These are phyloP conservation scores for Graptemys geographica DNA, from an alignment of 2,797 vertebrate genomes.

Conservation along the genomic window DNA sequence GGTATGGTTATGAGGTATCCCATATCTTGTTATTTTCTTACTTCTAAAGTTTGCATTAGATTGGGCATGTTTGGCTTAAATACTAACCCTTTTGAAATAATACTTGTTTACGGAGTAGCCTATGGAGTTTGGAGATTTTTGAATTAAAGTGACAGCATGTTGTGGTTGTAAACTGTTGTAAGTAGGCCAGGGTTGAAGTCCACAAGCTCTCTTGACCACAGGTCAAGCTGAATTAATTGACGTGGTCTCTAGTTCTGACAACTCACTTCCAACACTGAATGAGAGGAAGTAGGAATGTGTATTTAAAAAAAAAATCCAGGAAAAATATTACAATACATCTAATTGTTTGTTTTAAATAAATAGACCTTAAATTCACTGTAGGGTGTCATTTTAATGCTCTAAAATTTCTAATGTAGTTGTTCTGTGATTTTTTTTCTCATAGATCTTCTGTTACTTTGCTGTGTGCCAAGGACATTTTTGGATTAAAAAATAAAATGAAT, in stretches of 20 bases:
- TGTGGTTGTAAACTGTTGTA: neutral
- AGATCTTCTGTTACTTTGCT: slow-evolving; percentile 54
- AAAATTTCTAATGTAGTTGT: slow-evolving; percentile 37
- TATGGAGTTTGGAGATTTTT: neutral
- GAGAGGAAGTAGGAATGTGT: slow-evolving; percentile 45
- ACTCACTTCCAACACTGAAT: neutral
- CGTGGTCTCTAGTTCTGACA: neutral
- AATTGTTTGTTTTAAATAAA: slow-evolving; percentile 60
- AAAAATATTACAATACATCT: slow-evolving; percentile 50
- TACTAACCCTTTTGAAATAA: rapidly evolving
- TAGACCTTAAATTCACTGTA: slow-evolving; percentile 35
- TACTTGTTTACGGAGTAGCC: neutral
- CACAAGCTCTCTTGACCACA: neutral
- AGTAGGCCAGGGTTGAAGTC: neutral
- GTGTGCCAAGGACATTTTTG: slow-evolving; percentile 51
- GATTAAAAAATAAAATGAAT: slow-evolving; percentile 38
- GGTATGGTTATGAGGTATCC: neutral
- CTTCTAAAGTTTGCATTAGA: neutral
- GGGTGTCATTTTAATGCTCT: slow-evolving; percentile 51
- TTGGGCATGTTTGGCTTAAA: neutral
- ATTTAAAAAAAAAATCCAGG: slow-evolving; percentile 41
- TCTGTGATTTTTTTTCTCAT: slow-evolving; percentile 46
- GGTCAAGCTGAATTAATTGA: slow-evolving; percentile 29
- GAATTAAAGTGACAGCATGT: neutral
- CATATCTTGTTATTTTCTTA: neutral